Evolutionary conservation across 2,113 vertebrate genomes (phyloP).

Genomic region (human): GRCh38 chr3:14543001-14543500

Average conservation of each 20-base stretch:
- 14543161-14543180: rapidly evolving
- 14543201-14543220: too few species aligned
- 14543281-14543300: not conserved
- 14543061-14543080: not conserved
- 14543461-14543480: not conserved
- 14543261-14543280: not conserved
- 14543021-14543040: not conserved
- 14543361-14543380: not conserved
- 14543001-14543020: not conserved
- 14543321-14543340: not conserved
- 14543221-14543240: rapidly evolving
- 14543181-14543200: too few species aligned
- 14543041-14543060: not conserved
- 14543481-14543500: not conserved
- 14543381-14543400: not conserved
- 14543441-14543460: not conserved
- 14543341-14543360: not conserved
- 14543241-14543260: not conserved
- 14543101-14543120: not conserved
- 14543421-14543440: not conserved
- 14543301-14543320: not conserved
- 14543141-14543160: not conserved
- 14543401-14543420: not conserved
- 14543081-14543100: not conserved
- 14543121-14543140: not conserved